These are phyloP conservation scores for Capreolus pygargus DNA, from an alignment of 2,113 vertebrate species.

Conservation along the genomic window DNA sequence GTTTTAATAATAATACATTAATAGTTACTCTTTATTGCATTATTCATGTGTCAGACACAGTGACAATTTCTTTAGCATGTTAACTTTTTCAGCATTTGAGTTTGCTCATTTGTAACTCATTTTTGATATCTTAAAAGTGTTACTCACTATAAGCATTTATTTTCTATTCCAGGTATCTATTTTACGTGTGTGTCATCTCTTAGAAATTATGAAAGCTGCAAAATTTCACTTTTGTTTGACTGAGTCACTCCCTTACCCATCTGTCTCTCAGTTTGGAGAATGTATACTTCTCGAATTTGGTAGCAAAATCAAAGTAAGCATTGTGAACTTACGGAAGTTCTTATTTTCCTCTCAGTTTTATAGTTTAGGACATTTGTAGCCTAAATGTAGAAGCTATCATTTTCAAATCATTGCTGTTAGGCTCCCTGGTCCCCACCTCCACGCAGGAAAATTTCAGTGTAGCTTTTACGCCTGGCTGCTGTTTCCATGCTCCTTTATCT, in stretches of 20 bases:
- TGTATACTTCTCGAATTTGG: background rate
- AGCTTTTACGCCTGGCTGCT: background rate
- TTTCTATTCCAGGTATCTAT: background rate
- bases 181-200: background rate
- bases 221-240: background rate
- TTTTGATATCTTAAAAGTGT: background rate
- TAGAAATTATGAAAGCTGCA: background rate
- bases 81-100: background rate
- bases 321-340: background rate
- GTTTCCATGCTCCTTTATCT: background rate
- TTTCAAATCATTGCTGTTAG: background rate
- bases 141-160: background rate
- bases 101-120: constrained; percentile 3
- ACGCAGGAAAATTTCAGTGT: background rate
- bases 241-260: background rate
- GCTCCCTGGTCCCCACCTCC: background rate
- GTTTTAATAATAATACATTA: constrained; percentile 2
- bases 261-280: background rate
- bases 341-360: background rate
- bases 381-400: background rate
- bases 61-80: background rate
- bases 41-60: background rate
- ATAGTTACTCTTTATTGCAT: background rate
- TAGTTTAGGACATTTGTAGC: background rate
- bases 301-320: background rate